Conservation (phyloP, 92 coral and sea anemone genomes). For the Siderastrea radians region DNA sequence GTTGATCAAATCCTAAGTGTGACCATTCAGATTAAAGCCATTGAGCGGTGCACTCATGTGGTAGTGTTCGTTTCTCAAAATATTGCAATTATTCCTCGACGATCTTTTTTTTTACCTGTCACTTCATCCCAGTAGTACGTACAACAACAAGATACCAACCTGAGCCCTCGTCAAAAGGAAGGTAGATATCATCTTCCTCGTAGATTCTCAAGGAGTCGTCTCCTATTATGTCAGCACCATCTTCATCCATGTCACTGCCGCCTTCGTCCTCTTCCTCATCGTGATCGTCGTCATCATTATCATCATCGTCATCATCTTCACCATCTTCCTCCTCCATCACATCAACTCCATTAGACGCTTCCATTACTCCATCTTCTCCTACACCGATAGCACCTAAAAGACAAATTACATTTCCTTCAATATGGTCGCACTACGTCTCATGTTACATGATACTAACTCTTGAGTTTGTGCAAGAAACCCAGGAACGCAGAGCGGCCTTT, state of each 20-base stretch:
- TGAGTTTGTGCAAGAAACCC: no score
- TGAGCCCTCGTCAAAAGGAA: conserved; percentile 85
- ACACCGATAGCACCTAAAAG: conserved; percentile 51
- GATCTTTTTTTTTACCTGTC: neutral
- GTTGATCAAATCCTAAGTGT: no score
- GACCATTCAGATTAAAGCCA: no score
- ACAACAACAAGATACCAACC: neutral
- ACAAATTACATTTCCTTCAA: neutral
- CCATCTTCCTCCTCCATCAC: conserved; percentile 88
- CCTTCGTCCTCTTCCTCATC: conserved; percentile 93
- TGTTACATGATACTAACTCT: no score
- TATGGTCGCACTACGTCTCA: no score
- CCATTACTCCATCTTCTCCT: conserved; percentile 77
- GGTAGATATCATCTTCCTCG: conserved; percentile 91
- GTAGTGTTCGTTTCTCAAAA: no score
- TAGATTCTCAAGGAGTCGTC: conserved; percentile 86
- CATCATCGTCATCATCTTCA: conserved; percentile 91
- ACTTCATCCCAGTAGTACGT: neutral
- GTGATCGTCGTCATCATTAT: conserved; percentile 91
- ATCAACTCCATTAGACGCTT: conserved; percentile 63
- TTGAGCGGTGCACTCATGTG: no score
- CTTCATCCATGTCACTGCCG: conserved; percentile 93
- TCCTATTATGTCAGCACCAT: conserved; percentile 83
- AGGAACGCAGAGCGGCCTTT: no score
- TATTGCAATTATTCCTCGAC: no score